Evolutionary conservation across 2,797 vertebrate species (phyloP), one percentile per base, ranked within the genome.

Genomic region (Alfaro cultratus): DNA sequence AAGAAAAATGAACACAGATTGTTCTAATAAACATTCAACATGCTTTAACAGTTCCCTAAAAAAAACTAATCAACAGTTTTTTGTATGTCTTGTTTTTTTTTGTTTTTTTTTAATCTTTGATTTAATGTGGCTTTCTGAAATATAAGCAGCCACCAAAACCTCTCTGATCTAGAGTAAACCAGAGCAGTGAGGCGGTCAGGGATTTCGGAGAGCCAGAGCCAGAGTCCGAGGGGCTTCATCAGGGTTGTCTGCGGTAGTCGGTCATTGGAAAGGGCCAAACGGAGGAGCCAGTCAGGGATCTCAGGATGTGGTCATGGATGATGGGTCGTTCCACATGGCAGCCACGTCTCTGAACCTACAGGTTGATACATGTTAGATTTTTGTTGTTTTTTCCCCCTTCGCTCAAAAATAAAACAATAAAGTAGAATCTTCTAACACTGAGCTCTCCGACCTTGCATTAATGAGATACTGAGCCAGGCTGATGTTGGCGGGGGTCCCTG

Each of bases 391-490:
- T 2, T 9, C 21, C 21, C 49, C 49, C 11, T 34, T 36, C 1
- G 18, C 9, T 31, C 11, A 74, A 41, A 74, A 39, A 16, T 55
- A 15, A 36, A 46, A 51, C 68, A 60, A n/a, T 12, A 1, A 62
- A 45, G 39, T 49, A 4, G 13, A 76, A 8, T 1, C 43, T 41
- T 57, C 67, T 23, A 39, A 78, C 5, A 46, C 0, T 26, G 64
- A 5, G 9, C 11, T 62, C 18, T 74, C 96, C 94, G 84, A 98
- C 98, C 98, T 97, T 95, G 98, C 97, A 12, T 98, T 99, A 95
- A 99, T 99, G 96, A 99, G 98, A 94, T 99, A 98, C 95, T 99
- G 98, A 74, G 98, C 98, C 75, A 99, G 97, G 95, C 97, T 98
- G 95, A 99, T 99, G 96, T 98, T 99, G 93, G 98, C 97, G 73